Evolutionary conservation across 2,113 vertebrate genomes (phyloP).

Genomic region (Pica pica): DNA sequence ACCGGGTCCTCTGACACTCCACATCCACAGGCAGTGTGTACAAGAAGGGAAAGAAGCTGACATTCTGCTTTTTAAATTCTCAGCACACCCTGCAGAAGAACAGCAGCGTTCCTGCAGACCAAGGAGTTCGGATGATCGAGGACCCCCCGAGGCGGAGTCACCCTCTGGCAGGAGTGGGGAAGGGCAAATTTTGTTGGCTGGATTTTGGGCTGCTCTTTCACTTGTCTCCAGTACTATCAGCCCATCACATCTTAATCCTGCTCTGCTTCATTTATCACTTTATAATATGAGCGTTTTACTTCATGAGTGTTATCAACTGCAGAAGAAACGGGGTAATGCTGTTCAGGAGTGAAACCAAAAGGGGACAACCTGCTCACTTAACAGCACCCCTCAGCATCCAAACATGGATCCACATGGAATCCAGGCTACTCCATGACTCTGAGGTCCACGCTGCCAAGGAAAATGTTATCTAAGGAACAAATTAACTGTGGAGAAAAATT

Average conservation of each 20-base stretch:
- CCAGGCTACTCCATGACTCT: background rate
- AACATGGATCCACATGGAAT: background rate
- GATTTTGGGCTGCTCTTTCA: background rate
- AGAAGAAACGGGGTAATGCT: background rate
- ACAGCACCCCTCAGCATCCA: background rate
- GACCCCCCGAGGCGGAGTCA: background rate
- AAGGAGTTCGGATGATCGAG: background rate
- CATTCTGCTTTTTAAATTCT: background rate
- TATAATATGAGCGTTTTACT: background rate
- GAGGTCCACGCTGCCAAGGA: background rate
- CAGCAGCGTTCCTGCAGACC: background rate
- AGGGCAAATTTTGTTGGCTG: background rate
- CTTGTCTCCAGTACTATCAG: background rate
- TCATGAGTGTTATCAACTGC: background rate
- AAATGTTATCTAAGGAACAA: background rate
- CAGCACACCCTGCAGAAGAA: background rate
- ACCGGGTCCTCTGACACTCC: background rate
- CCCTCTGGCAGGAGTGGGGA: background rate
- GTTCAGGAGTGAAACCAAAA: background rate
- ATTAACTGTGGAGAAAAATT: background rate
- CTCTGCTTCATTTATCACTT: background rate
- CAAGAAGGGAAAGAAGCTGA: background rate
- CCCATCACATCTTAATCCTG: background rate
- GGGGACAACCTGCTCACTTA: background rate
- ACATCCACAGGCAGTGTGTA: fast-evolving